phyloP scores from a whole-genome alignment of 1,140 invertebrate genomes.

The Anastatus disparis region DNA sequence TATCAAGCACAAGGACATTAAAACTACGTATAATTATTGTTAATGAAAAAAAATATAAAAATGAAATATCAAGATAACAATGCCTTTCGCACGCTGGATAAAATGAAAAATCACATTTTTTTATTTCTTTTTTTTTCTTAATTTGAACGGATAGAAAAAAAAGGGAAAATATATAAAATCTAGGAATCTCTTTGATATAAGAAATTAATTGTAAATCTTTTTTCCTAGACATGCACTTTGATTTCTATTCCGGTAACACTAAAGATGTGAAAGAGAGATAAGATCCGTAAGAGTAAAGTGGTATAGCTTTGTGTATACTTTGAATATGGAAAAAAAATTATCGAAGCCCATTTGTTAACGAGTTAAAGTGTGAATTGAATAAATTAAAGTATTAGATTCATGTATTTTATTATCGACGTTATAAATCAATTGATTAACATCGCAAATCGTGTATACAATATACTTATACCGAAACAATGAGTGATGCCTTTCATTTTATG shows the following conservation, averaged over 20 bases:
- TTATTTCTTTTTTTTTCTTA: no score
- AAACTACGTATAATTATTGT: not conserved
- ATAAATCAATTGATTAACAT: not conserved
- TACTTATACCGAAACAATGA: not conserved
- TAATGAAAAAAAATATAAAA: not conserved
- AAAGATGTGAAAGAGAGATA: no score
- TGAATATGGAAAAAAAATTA: no score
- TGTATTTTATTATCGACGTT: no score
- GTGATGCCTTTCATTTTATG: no score
- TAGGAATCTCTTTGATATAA: not conserved
- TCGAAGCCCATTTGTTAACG: no score
- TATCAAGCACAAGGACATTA: not conserved
- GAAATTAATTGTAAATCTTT: conserved; percentile 6
- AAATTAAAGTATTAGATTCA: no score
- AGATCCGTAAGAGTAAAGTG: no score
- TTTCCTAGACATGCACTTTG: not conserved
- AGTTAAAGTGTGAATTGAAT: no score
- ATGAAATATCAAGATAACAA: not conserved
- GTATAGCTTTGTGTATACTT: no score
- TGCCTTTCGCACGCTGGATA: not conserved
- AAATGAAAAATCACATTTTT: not conserved
- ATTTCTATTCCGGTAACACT: not conserved
- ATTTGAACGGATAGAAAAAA: no score
- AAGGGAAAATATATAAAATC: no score
- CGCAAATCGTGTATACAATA: not conserved